Evolutionary conservation across 2,113 vertebrate genomes (phyloP).

Genomic region (Zosterops japonicus): DNA sequence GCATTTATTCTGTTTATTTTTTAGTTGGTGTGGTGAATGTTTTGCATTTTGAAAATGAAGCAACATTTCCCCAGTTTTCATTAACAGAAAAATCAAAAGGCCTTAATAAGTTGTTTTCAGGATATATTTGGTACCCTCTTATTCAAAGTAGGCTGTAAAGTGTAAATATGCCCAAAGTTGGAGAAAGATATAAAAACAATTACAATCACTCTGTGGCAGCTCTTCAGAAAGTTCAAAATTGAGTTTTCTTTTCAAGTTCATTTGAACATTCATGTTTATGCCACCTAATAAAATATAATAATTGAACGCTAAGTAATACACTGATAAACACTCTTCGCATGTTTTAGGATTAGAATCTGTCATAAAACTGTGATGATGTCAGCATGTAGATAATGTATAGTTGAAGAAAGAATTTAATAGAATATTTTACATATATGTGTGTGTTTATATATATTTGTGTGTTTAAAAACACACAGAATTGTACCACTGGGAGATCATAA

Average conservation of each 20-base stretch:
- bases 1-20: background rate
- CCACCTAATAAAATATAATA: background rate
- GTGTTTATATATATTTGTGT: no score
- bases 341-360: background rate
- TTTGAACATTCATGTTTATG: background rate
- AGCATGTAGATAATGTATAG: background rate
- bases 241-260: background rate
- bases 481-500: background rate
- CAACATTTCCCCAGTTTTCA: background rate
- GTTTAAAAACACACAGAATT: background rate
- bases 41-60: background rate
- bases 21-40: background rate
- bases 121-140: background rate
- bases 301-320: background rate
- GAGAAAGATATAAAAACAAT: background rate
- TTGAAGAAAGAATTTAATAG: background rate
- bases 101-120: background rate
- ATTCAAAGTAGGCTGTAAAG: background rate
- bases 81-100: background rate
- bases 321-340: background rate
- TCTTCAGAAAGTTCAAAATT: background rate
- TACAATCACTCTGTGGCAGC: accelerated
- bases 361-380: background rate
- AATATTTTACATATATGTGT: background rate
- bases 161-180: background rate